These are phyloP conservation scores for Herpetotheres cachinnans DNA, from an alignment of 2,113 vertebrate species.

Conservation along the genomic window DNA sequence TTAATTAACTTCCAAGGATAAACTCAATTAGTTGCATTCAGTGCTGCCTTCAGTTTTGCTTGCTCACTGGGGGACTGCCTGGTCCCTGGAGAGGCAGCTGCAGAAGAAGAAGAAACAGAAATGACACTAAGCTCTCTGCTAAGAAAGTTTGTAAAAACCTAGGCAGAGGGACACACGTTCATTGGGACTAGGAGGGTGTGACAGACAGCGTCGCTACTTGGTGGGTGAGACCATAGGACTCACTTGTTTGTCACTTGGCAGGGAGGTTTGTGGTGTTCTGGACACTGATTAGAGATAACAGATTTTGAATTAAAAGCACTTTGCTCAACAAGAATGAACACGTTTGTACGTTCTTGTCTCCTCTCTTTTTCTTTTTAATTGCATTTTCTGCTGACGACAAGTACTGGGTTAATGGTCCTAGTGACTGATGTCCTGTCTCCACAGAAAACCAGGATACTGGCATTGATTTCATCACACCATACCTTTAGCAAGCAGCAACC, in stretches of 20 bases:
- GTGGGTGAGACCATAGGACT: neutral
- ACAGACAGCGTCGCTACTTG: neutral
- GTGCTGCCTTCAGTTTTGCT: neutral
- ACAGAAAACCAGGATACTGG: neutral
- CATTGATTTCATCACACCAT: neutral
- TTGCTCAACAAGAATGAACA: neutral
- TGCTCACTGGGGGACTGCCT: neutral
- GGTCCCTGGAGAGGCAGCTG: neutral
- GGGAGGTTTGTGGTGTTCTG: constrained; percentile 14
- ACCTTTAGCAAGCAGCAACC: neutral
- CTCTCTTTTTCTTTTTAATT: neutral
- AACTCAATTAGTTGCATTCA: constrained; percentile 25
- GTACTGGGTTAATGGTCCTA: neutral
- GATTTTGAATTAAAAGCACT: constrained; percentile 40
- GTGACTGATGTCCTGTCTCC: neutral
- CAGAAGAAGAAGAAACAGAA: neutral
- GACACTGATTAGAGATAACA: constrained; percentile 6
- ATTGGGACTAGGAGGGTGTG: neutral
- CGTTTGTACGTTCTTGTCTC: neutral
- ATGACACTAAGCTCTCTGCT: neutral
- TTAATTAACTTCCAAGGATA: constrained; percentile 51
- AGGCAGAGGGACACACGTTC: rapidly evolving
- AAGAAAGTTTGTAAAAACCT: neutral
- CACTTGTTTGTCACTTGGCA: neutral
- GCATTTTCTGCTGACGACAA: neutral